Evolutionary conservation across 2,113 vertebrate genomes (phyloP).

Genomic region (Clupea harengus): DNA sequence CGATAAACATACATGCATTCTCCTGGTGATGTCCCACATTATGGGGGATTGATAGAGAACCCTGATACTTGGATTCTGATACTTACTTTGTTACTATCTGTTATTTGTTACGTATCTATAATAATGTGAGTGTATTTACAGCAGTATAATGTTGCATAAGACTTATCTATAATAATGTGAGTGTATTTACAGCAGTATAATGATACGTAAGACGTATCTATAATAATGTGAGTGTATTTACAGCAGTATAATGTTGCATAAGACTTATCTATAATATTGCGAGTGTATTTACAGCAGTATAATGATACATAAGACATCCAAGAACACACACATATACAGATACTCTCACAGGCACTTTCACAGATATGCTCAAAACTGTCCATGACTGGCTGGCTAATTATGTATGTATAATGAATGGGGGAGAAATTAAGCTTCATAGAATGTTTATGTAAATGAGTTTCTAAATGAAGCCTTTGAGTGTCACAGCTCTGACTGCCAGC

Average conservation of each 20-base stretch:
- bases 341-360: background rate
- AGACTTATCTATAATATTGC: background rate
- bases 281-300: background rate
- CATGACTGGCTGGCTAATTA: slow-evolving; percentile 42
- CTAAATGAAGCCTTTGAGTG: slow-evolving; percentile 54
- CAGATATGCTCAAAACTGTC: background rate
- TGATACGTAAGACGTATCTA: background rate
- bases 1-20: background rate
- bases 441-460: slow-evolving; percentile 63
- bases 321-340: slow-evolving; percentile 5
- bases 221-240: background rate
- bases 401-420: slow-evolving; percentile 52
- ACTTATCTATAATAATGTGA: too few relatives aligned
- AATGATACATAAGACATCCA: slow-evolving; percentile 20
- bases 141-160: too few relatives aligned
- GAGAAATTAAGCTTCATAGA: slow-evolving; percentile 54
- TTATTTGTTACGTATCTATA: too few relatives aligned
- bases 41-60: background rate
- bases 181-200: background rate
- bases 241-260: background rate
- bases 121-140: background rate
- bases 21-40: background rate
- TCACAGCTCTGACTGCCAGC: slow-evolving; percentile 18
- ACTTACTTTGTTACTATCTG: too few relatives aligned
- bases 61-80: background rate